Evolutionary conservation across 1,140 invertebrate species (phyloP).

Genomic region (Drosophila cardini): DNA sequence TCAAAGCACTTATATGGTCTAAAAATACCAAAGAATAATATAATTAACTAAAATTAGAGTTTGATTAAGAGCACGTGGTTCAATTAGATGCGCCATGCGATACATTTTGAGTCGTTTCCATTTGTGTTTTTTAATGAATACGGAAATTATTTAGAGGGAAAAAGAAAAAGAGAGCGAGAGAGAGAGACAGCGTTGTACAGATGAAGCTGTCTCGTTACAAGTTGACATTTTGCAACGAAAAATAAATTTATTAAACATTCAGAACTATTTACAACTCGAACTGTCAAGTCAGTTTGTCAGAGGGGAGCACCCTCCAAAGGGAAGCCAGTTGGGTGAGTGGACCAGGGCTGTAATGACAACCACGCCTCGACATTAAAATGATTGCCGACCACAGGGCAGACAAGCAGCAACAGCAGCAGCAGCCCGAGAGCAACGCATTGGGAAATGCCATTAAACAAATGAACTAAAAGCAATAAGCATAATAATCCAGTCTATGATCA

Average conservation of each 20-base stretch:
- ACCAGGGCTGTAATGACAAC: slow-evolving; percentile 25
- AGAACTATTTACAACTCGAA: slow-evolving; percentile 32
- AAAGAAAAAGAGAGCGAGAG: too few species aligned
- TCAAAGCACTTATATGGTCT: neutral
- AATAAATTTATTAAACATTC: slow-evolving; percentile 30
- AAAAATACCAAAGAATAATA: slow-evolving; percentile 34
- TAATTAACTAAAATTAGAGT: slow-evolving; percentile 36
- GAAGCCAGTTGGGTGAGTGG: neutral
- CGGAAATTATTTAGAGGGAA: too few species aligned
- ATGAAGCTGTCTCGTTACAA: slow-evolving; percentile 19
- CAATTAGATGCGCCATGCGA: slow-evolving; percentile 22
- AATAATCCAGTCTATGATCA: slow-evolving; percentile 54
- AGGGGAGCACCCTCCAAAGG: neutral
- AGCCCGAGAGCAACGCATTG: slow-evolving; percentile 1
- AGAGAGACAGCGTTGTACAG: too few species aligned
- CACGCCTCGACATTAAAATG: slow-evolving; percentile 54
- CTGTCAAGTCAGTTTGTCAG: slow-evolving; percentile 13
- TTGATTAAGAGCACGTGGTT: slow-evolving; percentile 19
- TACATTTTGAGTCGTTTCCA: slow-evolving; percentile 19
- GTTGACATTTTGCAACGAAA: slow-evolving; percentile 34
- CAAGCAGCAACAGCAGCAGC: slow-evolving; percentile 7
- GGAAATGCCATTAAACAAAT: slow-evolving; percentile 74
- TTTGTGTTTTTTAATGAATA: slow-evolving; percentile 21
- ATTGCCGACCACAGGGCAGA: slow-evolving; percentile 44
- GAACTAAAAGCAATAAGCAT: slow-evolving; percentile 75